Conservation (phyloP, 2,888 invertebrate genomes). For the Diplolepis rosae region DNA sequence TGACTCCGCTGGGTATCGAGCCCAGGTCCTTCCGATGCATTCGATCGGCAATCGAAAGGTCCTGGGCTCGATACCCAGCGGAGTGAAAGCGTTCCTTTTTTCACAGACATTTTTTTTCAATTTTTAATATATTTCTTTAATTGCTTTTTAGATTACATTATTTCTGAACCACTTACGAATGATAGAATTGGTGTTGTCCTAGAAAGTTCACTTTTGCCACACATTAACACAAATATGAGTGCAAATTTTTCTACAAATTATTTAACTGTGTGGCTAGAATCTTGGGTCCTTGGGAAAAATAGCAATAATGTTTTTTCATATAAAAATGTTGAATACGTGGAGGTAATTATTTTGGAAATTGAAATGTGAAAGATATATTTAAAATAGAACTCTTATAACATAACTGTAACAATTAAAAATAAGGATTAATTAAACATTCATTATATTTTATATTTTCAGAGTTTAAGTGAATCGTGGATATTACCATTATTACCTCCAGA, state of each 20-base stretch:
- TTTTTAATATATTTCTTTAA: conserved; percentile 5
- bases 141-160: conserved; percentile 48
- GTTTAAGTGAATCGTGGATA: conserved; percentile 77
- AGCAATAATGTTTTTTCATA: not conserved
- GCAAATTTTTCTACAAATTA: conserved; percentile 74
- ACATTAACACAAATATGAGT: conserved; percentile 67
- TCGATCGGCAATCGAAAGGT: too few species aligned
- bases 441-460: conserved; percentile 67
- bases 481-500: conserved; percentile 78
- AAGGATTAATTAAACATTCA: not conserved
- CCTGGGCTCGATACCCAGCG: too few species aligned
- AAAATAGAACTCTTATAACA: not conserved
- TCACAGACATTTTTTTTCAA: not conserved
- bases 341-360: too few species aligned
- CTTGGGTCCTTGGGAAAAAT: conserved; percentile 61
- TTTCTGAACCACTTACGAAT: conserved; percentile 64
- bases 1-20: too few species aligned
- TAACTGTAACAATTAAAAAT: too few species aligned
- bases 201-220: conserved; percentile 78
- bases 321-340: not conserved
- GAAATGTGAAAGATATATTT: too few species aligned
- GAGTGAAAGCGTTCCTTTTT: too few species aligned
- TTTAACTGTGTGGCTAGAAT: conserved; percentile 75
- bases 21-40: too few species aligned
- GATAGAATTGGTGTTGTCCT: conserved; percentile 76